These are phyloP conservation scores for Mylabris sibirica DNA, from an alignment of 2,888 invertebrate genomes.

Conservation along the genomic window DNA sequence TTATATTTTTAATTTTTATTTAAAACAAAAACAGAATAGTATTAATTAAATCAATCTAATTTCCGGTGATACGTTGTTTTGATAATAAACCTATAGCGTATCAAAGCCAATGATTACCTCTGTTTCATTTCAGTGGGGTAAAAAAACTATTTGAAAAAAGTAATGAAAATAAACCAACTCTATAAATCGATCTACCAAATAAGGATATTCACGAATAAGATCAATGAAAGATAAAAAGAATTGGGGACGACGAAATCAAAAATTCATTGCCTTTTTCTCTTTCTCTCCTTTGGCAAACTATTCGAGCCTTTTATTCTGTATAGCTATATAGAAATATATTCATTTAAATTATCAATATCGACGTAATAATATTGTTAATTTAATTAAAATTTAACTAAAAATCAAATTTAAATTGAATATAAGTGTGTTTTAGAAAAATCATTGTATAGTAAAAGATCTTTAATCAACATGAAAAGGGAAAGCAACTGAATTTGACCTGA, in stretches of 20 bases:
- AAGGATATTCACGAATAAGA: constrained; percentile 28
- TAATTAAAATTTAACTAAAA: too few species aligned
- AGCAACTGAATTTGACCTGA: constrained; percentile 39
- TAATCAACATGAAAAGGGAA: constrained; percentile 42
- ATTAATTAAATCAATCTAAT: constrained; percentile 2
- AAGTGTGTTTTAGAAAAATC: constrained; percentile 13
- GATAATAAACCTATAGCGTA: background rate
- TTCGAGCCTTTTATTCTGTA: constrained; percentile 8
- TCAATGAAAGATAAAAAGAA: constrained; percentile 29
- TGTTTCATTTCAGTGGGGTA: background rate
- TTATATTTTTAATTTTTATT: too few species aligned
- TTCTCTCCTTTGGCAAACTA: constrained; percentile 1
- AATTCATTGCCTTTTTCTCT: constrained; percentile 30
- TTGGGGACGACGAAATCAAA: constrained; percentile 28
- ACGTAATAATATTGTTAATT: too few species aligned
- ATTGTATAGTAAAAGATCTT: constrained; percentile 38
- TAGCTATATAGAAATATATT: background rate
- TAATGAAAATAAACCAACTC: constrained; percentile 21
- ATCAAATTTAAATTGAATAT: too few species aligned
- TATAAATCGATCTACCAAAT: constrained; percentile 28
- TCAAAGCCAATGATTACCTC: constrained; percentile 12
- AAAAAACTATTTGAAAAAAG: constrained; percentile 5
- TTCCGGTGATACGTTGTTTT: background rate
- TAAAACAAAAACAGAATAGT: constrained; percentile 19
- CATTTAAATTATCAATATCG: background rate